Evolutionary conservation across 2,888 invertebrate species (phyloP), one percentile per base, ranked within the genome.

Genomic region (Carterocephalus palaemon): DNA sequence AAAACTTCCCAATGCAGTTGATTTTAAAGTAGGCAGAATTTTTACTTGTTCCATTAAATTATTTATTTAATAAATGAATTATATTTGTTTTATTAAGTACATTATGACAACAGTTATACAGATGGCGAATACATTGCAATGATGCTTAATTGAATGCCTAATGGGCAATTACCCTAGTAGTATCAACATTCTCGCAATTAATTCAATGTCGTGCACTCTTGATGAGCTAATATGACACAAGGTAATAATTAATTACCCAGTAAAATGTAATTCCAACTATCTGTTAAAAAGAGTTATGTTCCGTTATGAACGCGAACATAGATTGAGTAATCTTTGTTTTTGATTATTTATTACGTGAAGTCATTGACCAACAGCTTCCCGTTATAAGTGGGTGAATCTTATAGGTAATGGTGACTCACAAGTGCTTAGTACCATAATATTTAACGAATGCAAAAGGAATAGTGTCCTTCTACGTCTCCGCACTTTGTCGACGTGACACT

Each of bases 311-410:
- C 15, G 6, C 12, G 28, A 34, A 4, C 15, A 43, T 50, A 52
- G 46, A 46, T 51, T 60, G 58, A 62, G 52, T 59, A 57, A 60
- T 49, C 56, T 60, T 69, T 68, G 72, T 71, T 71, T 70, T 70
- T 62, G 54, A 57, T 59, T 61, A 60, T 58, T 64, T 54, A 64
- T 58, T 56, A 62, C 51, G 39, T 47, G 49, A 62, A 77, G 84
- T 82, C 84, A 79, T 69, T 80, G 81, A 79, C 82, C 82, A 82
- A 60, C 61, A 48, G 71, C 79, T 81, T 84, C 84, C 85, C 81
- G 83, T 81, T 83, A 80, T 64, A 68, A 79, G 75, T 77, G n/a
- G n/a, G n/a, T n/a, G n/a, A 71, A 65, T 65, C 63, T 54, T 62
- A 56, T 60, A 62, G 62, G 72, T 84, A 82, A 83, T 62, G 62